Base-by-base conservation (phyloP, 2,888 invertebrate species). In the Eupeodes luniger region DNA sequence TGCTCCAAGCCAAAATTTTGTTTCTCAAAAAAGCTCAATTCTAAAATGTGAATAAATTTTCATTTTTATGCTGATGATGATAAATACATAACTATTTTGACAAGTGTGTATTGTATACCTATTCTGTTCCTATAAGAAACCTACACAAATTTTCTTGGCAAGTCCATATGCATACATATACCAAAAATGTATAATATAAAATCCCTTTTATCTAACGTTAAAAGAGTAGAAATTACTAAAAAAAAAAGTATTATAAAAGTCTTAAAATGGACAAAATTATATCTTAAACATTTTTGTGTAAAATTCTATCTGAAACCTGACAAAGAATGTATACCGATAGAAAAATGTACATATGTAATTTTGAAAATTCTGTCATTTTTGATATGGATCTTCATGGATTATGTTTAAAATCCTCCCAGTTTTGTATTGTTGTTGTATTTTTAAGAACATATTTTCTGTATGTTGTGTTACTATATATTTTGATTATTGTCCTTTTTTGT, bases 401-500 rank as follows among this genome's bases (percentile, higher is more conserved):
- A 7, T 40, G 40, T 7, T 40, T 47, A 16, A 59, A 59, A 66
- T 27, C 40, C 55, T 70, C 12, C 51, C 67, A 53, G 3, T 19
- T 59, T 51, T 51, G 5, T 27, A 3, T 51, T 49, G 5, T 59
- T 14, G 7, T 34, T n/a, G 59, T 40, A 1, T 40, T 40, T 59
- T 59, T 12, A 34, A 55, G 27, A 16, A 40, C 40, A 12, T 51
- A 10, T 4, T 14, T 9, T 6, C 16, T 34, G 6, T 44, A 6
- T 34, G n/a, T 34, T 12, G 11, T 49, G n/a, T n/a, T n/a, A n/a
- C n/a, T 47, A 36, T 67, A 2, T 44, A 14, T 44, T 51, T 67
- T 87, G 16, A 51, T 87, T 87, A 80, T 87, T 87, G 87, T 87
- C 87, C 80, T 80, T 67, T 72, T 40, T 7, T 40, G 5, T 40